Base-by-base conservation (phyloP, 2,888 invertebrate genomes). In the Rambutsinella grinnellia region DNA sequence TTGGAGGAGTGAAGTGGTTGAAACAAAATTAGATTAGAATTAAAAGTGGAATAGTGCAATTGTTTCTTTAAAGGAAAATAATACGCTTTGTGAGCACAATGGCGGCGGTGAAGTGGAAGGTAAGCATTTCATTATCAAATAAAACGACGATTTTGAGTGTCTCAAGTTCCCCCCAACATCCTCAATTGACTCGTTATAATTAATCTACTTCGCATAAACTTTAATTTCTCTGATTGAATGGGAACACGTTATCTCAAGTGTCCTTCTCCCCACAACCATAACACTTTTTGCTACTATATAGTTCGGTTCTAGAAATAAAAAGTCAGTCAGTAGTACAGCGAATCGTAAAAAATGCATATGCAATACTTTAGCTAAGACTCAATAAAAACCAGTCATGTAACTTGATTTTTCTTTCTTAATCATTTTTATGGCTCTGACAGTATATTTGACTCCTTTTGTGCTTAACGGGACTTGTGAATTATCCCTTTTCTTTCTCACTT, bases 41-140 rank as follows among this genome's bases (percentile, higher is more conserved):
- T 60, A 15, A 36, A 60, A 60, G 10, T 44, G 44, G 44, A 60
- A 60, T 8, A 24, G 49, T 54, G 54, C 24, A 54, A 62, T 36
- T 61, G 61, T 46, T n/a, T 61, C 24, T 53, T 44, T 61, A 23
- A 19, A 53, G 46, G 49, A 49, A 5, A 61, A 44, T 21, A 24
- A 62, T 61, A 67, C 62, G 67, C 75, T 75, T 63, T 63, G 23
- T 13, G 27, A 49, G 21, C 17, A 49, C 24, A 28, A 76, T 76
- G 76, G 65, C 76, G 63, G 76, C 69, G 57, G 76, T 76, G 60
- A 76, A 69, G 58, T 76, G 76, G 76, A 76, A 76, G 76, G 76
- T 76, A 76, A 21, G 61, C 15, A n/a, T 24, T 58, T 58, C 5
- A 27, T 54, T 54, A 8, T 23, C 27, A 66, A 17, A 21, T 53